These are phyloP conservation scores for Anarrhichthys ocellatus DNA, from an alignment of 2,113 vertebrate genomes.

Conservation along the genomic window DNA sequence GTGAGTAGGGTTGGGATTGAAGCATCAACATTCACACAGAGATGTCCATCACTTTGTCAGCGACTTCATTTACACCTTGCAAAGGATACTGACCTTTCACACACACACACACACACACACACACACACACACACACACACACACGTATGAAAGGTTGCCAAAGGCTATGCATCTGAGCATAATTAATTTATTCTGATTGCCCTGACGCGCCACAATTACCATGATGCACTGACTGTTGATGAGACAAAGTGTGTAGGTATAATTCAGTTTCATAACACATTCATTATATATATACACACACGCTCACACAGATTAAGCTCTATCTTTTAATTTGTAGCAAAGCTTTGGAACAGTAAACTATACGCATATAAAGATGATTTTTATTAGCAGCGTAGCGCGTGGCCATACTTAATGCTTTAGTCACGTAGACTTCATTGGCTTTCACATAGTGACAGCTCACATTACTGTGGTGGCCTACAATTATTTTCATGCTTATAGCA, in stretches of 20 bases:
- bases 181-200: constrained; percentile 63
- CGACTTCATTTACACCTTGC: constrained; percentile 42
- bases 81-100: constrained; percentile 66
- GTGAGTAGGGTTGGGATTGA: background rate
- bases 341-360: background rate
- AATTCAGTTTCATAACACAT: constrained; percentile 37
- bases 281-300: background rate
- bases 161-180: constrained; percentile 59
- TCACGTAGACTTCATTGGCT: background rate
- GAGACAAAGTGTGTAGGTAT: constrained; percentile 37
- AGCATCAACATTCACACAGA: constrained; percentile 42
- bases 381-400: background rate
- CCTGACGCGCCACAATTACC: constrained; percentile 49
- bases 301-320: background rate
- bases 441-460: background rate
- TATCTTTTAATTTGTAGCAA: background rate
- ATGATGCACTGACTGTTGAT: constrained; percentile 26
- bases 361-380: background rate
- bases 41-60: constrained; percentile 56
- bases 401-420: background rate
- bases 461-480: background rate
- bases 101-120: constrained; percentile 9
- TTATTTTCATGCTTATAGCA: background rate
- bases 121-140: background rate
- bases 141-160: constrained; percentile 53